A percentile compares a stretch with the other conserved stretches of the same genome.
phyloP scores from a whole-genome alignment of 1,140 invertebrate species.

The Camponotus floridanus region DNA sequence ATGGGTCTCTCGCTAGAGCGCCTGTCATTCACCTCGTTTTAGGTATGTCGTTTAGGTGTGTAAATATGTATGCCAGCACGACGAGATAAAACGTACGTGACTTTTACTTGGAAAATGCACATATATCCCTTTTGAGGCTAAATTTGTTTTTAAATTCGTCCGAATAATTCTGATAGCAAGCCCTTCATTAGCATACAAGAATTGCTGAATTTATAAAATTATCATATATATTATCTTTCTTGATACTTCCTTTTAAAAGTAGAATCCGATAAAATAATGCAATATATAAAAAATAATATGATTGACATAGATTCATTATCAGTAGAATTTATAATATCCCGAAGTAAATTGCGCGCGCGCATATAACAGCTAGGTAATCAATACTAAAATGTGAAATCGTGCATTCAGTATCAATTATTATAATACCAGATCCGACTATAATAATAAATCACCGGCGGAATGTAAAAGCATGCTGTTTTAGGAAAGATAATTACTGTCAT shows the following conservation, averaged over 20 bases:
- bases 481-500: slow-evolving; percentile 19
- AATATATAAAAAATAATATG: not conserved
- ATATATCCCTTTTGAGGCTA: slow-evolving; percentile 10
- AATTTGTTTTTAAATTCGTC: slow-evolving; percentile 41
- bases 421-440: slow-evolving; percentile 15
- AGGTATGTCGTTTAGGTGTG: slow-evolving; percentile 31
- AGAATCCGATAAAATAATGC: not conserved
- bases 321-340: slow-evolving; percentile 28
- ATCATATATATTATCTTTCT: not conserved
- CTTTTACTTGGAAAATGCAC: slow-evolving; percentile 43
- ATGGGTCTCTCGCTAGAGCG: slow-evolving; percentile 53
- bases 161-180: slow-evolving; percentile 24
- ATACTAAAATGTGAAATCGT: slow-evolving; percentile 13
- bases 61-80: slow-evolving; percentile 39
- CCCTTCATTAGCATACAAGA: slow-evolving; percentile 37
- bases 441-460: not conserved
- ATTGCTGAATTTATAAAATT: slow-evolving; percentile 3
- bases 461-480: slow-evolving; percentile 23
- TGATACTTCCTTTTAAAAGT: not conserved
- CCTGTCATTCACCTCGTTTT: slow-evolving; percentile 55
- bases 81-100: slow-evolving; percentile 48
- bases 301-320: not conserved
- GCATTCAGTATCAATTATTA: slow-evolving; percentile 15
- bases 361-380: too few relatives aligned
- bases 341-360: slow-evolving; percentile 1